Evolutionary conservation across 2,113 vertebrate genomes (phyloP).

Genomic region (Pagrus major): DNA sequence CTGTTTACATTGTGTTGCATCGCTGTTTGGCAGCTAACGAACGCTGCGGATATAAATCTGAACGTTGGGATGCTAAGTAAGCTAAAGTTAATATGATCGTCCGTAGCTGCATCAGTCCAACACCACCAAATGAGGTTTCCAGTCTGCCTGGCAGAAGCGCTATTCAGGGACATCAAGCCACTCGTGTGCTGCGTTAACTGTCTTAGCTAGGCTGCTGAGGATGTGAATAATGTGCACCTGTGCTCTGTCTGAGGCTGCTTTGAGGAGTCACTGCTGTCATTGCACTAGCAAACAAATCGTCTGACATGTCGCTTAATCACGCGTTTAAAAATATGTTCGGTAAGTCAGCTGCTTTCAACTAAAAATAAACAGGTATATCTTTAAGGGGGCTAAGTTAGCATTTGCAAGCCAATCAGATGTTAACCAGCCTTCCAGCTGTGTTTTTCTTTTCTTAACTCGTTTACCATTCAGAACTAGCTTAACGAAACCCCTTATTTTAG

Average conservation of each 20-base stretch:
- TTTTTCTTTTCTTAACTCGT: neutral
- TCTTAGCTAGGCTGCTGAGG: constrained; percentile 28
- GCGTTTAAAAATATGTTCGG: neutral
- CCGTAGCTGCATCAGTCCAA: neutral
- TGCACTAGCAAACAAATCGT: constrained; percentile 16
- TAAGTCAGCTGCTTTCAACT: neutral
- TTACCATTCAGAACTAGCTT: neutral
- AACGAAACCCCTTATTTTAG: neutral
- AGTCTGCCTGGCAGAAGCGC: neutral
- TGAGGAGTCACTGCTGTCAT: constrained; percentile 29
- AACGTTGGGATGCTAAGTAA: constrained; percentile 39
- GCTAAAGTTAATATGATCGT: constrained; percentile 46
- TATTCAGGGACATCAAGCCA: neutral
- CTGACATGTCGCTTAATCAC: neutral
- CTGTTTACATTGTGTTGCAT: constrained; percentile 49
- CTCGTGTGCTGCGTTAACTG: constrained; percentile 15
- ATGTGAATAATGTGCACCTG: constrained; percentile 70
- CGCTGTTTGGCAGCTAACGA: constrained; percentile 65
- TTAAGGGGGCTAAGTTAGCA: neutral
- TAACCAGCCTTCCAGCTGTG: constrained; percentile 15
- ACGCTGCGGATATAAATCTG: constrained; percentile 61
- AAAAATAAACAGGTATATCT: neutral
- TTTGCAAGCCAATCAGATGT: constrained; percentile 5
- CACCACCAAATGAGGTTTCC: neutral
- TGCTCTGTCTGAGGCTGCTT: constrained; percentile 29